These are phyloP conservation scores for Eudyptes chrysolophus DNA, from an alignment of 2,113 vertebrate species.

Conservation along the genomic window DNA sequence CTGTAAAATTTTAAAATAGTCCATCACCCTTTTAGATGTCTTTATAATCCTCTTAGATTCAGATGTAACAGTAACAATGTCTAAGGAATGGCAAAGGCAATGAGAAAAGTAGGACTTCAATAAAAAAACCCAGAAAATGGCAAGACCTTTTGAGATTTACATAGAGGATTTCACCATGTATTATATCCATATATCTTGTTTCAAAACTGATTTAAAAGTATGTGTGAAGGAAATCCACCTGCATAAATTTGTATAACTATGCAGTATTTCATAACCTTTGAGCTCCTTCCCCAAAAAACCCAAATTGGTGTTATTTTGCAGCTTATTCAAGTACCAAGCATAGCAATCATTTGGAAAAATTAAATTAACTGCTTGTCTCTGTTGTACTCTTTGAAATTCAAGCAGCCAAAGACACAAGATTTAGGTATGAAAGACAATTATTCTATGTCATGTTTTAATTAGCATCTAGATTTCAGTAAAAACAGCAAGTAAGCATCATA, in stretches of 20 bases:
- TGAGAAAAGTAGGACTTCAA: background rate
- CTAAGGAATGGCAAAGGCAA: background rate
- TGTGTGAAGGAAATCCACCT: background rate
- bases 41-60: background rate
- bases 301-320: background rate
- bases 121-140: background rate
- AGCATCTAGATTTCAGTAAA: constrained; percentile 3
- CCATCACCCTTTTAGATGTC: background rate
- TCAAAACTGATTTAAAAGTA: background rate
- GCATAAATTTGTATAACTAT: background rate
- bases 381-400: background rate
- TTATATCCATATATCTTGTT: background rate
- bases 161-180: background rate
- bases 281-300: background rate
- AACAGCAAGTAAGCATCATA: background rate
- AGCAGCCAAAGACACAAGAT: background rate
- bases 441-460: background rate
- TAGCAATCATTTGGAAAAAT: background rate
- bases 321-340: background rate
- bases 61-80: background rate
- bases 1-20: background rate
- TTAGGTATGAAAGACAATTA: background rate
- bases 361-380: constrained; percentile 21
- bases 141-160: background rate
- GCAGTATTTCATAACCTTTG: background rate